Conservation (phyloP, 2,888 invertebrate species). For the Aleiodes leptofemur region DNA sequence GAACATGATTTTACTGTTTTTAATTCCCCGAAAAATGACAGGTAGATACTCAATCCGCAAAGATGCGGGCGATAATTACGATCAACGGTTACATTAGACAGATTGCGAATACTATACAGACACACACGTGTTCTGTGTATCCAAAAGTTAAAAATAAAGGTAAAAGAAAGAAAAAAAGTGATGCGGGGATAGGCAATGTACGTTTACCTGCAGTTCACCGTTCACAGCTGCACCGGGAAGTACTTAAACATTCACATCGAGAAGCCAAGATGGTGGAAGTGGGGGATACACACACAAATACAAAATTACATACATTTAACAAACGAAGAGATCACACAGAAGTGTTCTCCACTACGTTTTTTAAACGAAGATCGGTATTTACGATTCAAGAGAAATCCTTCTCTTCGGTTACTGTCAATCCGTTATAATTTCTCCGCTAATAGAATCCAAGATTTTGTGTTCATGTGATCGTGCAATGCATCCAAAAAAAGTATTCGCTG, state of each 20-base stretch:
- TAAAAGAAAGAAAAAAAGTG: not conserved
- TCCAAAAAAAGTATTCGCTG: slow-evolving; percentile 53
- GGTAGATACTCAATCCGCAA: not conserved
- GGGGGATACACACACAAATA: not conserved
- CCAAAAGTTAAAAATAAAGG: not conserved
- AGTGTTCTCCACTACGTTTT: slow-evolving; percentile 44
- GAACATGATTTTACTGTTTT: no score
- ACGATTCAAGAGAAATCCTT: slow-evolving; percentile 70
- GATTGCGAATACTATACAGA: slow-evolving; percentile 39
- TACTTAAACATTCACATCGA: slow-evolving; percentile 66
- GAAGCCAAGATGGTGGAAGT: slow-evolving; percentile 43
- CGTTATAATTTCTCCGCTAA: slow-evolving; percentile 75
- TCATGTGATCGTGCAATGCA: slow-evolving; percentile 68
- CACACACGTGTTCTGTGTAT: slow-evolving; percentile 45
- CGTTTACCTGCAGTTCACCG: slow-evolving; percentile 27
- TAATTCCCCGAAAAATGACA: not conserved
- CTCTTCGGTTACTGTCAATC: slow-evolving; percentile 66
- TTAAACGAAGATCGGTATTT: slow-evolving; percentile 64
- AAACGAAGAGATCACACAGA: slow-evolving; percentile 34
- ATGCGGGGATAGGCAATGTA: slow-evolving; percentile 37
- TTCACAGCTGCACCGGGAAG: slow-evolving; percentile 66
- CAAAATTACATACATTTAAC: not conserved
- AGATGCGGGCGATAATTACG: slow-evolving; percentile 16
- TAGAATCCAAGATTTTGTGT: slow-evolving; percentile 73
- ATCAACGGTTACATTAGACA: not conserved